Evolutionary conservation across 2,113 vertebrate species (phyloP), one percentile per base, ranked within the genome.

Genomic region (Bos javanicus): DNA sequence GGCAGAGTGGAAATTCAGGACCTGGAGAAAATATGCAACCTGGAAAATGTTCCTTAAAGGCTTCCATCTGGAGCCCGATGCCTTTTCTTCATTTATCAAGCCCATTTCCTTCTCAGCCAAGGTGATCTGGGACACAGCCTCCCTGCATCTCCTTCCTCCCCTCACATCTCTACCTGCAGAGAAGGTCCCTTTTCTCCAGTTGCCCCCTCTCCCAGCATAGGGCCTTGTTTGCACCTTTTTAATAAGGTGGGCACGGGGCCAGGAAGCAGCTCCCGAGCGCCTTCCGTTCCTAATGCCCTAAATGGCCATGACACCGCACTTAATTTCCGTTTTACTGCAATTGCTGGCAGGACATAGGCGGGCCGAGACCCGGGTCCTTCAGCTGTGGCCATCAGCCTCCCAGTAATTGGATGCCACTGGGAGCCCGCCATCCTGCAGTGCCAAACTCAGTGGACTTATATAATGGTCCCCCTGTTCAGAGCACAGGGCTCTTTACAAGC

Each of bases 361-460:
- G 98, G 96, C 96, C 30, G 64, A 98, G 97, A 93, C 97, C 98
- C 26, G 30, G 98, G 98, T 95, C 98, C 96, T 98, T 98, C 96
- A 83, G 87, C 96, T 48, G 59, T 80, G 71, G 97, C 97, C 97
- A 95, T 78, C 98, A 64, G 90, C 93, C 87, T 98, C 96, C 92
- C 97, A n/a, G 97, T 98, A 98, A 99, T 98, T 98, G 98, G 98
- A 97, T 93, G 96, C 96, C 96, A 84, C 97, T 96, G 76, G 97
- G 80, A 94, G 94, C 90, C 95, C 3, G 54, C 92, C 1, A 2
- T 90, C 96, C 95, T n/a, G 19, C 78, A 13, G 97, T 7, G 85
- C 82, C 17, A 23, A 84, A 94, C 89, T 76, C 33, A 0, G 33
- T 17, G 95, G 94, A 93, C 88, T 97, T 97, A 93, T 33, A 48